phyloP scores from a whole-genome alignment of 2,888 invertebrate species.

The Tinea semifulvella region DNA sequence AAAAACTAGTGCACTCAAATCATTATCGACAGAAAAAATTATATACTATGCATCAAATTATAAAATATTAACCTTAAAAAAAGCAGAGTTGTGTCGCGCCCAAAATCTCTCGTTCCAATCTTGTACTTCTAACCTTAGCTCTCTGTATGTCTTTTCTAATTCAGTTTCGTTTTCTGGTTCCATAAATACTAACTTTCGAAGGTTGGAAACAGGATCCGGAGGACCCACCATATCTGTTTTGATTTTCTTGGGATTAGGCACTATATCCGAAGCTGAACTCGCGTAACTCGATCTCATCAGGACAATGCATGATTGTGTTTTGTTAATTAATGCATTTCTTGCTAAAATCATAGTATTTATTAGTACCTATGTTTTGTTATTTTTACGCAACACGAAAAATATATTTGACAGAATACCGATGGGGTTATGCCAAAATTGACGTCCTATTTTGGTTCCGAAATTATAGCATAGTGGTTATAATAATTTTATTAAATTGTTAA shows the following conservation, averaged over 20 bases:
- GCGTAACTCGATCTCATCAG: conserved; percentile 20
- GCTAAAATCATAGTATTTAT: not conserved
- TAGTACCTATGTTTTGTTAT: too few relatives aligned
- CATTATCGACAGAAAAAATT: too few relatives aligned
- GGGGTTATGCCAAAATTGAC: too few relatives aligned
- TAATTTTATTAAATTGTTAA: too few relatives aligned
- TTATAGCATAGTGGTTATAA: too few relatives aligned
- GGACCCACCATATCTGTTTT: conserved; percentile 77
- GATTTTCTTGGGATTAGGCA: conserved; percentile 47
- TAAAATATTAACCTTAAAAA: conserved; percentile 60
- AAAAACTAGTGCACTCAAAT: too few relatives aligned
- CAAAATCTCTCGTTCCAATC: conserved; percentile 89
- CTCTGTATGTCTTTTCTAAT: conserved; percentile 71
- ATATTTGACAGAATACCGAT: not conserved
- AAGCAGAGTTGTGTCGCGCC: conserved; percentile 80
- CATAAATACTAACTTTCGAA: conserved; percentile 76
- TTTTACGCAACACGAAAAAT: not conserved
- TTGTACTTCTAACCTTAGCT: conserved; percentile 74
- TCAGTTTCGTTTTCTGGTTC: conserved; percentile 71
- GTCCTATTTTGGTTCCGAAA: too few relatives aligned
- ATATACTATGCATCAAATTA: too few relatives aligned
- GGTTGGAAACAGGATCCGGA: conserved; percentile 81
- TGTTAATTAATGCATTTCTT: not conserved
- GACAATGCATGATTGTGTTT: not conserved
- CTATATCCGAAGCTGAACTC: conserved; percentile 33